Base-by-base conservation (phyloP, 2,888 invertebrate species). In the Orthosia gracilis region DNA sequence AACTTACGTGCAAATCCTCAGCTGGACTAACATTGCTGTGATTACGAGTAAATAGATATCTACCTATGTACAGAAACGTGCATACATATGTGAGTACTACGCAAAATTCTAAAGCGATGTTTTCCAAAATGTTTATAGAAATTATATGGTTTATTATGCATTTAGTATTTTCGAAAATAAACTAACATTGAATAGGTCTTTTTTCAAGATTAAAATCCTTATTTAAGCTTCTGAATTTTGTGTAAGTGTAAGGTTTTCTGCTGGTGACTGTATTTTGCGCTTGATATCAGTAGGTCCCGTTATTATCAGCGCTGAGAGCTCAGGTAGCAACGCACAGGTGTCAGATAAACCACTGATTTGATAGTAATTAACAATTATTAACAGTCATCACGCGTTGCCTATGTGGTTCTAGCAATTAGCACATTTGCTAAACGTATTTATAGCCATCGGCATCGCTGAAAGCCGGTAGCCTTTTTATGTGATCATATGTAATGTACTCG, bases 261-360 rank as follows among this genome's bases (percentile, higher is more conserved):
- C 31, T 7, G 31, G 31, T 40, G 40, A 40, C 40, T 40, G n/a
- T 59, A 73, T 40, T 78, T 59, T 54, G 40, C 54, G 31, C 26
- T 58, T 49, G 62, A 23, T 80, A 80, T 71, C 83, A 67, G 55
- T 54, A 54, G 23, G 40, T 70, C 45, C 23, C 49, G 12, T 54
- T 64, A 15, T 63, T 82, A 79, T 79, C 79, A 66, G 66, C 3
- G 15, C 1, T 18, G 45, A 61, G 57, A 66, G 57, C 78, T 62
- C 67, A 55, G 76, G 49, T 81, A 68, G 31, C 18, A 76, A 82
- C 82, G 69, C 78, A 82, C 83, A 79, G 78, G 83, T 80, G 83
- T 49, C 9, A 17, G 83, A 78, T 83, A 83, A 69, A 58, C 45
- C 49, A 62, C 21, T 73, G 69, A 69, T 73, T 73, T 69, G 68